Percentiles rank a stretch among this genome's conserved stretches.
Conservation (phyloP, 2,797 vertebrate species). For the Danio aesculapii region DNA sequence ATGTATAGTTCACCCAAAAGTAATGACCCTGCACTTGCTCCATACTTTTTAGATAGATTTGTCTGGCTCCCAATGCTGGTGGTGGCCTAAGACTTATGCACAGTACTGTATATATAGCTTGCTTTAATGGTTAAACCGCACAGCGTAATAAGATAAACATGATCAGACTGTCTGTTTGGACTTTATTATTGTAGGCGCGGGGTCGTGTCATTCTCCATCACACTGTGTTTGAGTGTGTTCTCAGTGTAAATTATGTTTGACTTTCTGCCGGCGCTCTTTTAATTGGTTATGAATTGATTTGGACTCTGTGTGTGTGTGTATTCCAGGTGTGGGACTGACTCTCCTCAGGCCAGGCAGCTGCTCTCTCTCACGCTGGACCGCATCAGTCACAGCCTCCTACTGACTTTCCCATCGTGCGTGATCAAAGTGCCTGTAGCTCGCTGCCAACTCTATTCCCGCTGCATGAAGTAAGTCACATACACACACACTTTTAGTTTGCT, state of each 20-base stretch:
- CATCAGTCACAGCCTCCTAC: constrained; percentile 85
- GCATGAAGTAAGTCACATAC: constrained; percentile 90
- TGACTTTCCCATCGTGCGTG: constrained; percentile 91
- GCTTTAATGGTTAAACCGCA: too few relatives aligned
- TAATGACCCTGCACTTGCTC: too few relatives aligned
- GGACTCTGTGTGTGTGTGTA: constrained; percentile 37
- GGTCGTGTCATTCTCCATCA: constrained; percentile 3
- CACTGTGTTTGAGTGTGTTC: constrained; percentile 33
- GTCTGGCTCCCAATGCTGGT: too few relatives aligned
- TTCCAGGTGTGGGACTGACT: constrained; percentile 84
- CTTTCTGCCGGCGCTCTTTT: constrained; percentile 37
- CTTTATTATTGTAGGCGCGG: constrained; percentile 19
- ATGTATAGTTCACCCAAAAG: too few relatives aligned
- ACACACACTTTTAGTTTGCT: not conserved
- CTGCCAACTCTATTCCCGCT: constrained; percentile 92
- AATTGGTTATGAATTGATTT: constrained; percentile 43
- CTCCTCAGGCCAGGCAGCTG: constrained; percentile 81
- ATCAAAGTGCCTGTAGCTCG: constrained; percentile 90
- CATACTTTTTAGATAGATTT: too few relatives aligned
- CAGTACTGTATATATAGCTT: too few relatives aligned
- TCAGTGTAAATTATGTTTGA: constrained; percentile 32
- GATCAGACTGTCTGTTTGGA: not conserved
- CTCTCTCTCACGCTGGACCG: constrained; percentile 90
- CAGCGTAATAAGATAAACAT: not conserved
- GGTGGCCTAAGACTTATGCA: too few relatives aligned